Conservation (phyloP, 2,888 invertebrate species). For the Smittia aterrima region DNA sequence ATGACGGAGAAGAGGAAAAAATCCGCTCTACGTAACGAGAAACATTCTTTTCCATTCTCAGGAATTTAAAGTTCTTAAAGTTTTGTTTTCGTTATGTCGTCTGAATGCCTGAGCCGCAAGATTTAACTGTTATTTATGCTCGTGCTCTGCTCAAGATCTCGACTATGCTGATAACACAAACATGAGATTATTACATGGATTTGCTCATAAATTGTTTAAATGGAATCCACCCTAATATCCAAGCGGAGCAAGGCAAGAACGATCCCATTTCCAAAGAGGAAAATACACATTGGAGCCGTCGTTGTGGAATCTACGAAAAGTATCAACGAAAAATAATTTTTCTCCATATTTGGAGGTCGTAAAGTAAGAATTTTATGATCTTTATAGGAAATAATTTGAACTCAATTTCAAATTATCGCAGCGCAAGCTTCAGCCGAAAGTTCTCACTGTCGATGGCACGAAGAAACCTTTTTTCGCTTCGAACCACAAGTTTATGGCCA, state of each 20-base stretch:
- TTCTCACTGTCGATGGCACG: neutral
- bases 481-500: neutral
- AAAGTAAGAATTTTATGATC: conserved; percentile 22
- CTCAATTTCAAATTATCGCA: conserved; percentile 39
- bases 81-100: neutral
- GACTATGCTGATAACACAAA: conserved; percentile 9
- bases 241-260: neutral
- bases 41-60: neutral
- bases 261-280: neutral
- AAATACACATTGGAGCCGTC: conserved; percentile 10
- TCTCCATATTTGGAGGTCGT: conserved; percentile 3
- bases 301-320: neutral
- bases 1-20: neutral
- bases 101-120: neutral
- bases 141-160: neutral
- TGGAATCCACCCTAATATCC: conserved; percentile 20
- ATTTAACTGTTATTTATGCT: conserved; percentile 3
- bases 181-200: conserved; percentile 12
- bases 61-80: neutral
- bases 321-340: conserved; percentile 18
- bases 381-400: conserved; percentile 40
- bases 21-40: neutral
- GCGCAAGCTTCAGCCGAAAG: neutral
- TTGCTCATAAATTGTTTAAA: conserved; percentile 15
- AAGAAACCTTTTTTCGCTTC: neutral